phyloP scores from a whole-genome alignment of 2,113 vertebrate species.

The Grus americana region DNA sequence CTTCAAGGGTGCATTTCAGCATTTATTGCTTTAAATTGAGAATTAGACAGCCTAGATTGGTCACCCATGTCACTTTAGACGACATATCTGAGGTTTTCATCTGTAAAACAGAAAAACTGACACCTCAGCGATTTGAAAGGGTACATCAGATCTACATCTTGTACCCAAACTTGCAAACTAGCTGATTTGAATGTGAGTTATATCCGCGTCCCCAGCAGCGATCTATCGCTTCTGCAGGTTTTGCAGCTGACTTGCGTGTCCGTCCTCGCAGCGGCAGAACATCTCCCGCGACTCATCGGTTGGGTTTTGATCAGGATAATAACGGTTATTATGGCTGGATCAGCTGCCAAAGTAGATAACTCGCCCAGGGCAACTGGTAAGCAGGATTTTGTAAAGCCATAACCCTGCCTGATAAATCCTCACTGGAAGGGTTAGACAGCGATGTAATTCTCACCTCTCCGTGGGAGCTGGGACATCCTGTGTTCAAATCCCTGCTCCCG shows the following conservation, averaged over 20 bases:
- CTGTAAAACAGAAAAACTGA: neutral
- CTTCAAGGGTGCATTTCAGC: neutral
- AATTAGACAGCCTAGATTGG: neutral
- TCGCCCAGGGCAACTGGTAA: neutral
- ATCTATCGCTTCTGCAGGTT: neutral
- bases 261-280: neutral
- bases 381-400: neutral
- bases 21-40: neutral
- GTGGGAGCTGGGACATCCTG: neutral
- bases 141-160: neutral
- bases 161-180: neutral
- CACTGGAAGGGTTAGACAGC: rapidly evolving
- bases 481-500: neutral
- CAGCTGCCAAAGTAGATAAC: neutral
- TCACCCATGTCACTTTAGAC: neutral
- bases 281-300: rapidly evolving
- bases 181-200: neutral
- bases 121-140: neutral
- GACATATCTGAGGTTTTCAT: neutral
- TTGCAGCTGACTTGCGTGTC: neutral
- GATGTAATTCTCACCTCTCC: neutral
- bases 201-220: rapidly evolving
- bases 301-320: neutral
- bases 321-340: neutral
- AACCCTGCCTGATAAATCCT: neutral